These are phyloP conservation scores for Rhinatrema bivittatum DNA, from an alignment of 2,797 vertebrate species.

Conservation along the genomic window DNA sequence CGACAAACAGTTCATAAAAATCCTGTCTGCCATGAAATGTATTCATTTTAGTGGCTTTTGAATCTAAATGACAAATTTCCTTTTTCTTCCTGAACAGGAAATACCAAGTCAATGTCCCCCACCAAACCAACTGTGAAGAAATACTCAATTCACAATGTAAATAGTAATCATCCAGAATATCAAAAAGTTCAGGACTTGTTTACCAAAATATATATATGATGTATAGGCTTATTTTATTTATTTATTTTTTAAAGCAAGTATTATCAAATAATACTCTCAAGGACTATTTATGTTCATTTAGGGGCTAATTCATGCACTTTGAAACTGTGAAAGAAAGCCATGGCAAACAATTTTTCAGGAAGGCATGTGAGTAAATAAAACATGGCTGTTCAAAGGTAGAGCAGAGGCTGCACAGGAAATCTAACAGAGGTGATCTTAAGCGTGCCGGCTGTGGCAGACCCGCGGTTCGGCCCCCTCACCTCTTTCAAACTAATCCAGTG, in stretches of 20 bases:
- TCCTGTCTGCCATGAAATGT: slow-evolving; percentile 61
- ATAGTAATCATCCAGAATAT: slow-evolving; percentile 7
- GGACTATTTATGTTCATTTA: slow-evolving; percentile 7
- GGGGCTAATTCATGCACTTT: too few relatives aligned
- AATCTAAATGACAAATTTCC: slow-evolving; percentile 55
- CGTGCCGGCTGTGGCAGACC: too few relatives aligned
- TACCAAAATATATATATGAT: slow-evolving; percentile 3
- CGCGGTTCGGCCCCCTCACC: too few relatives aligned
- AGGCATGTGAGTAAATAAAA: too few relatives aligned
- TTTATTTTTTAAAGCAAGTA: background rate
- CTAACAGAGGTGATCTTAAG: too few relatives aligned
- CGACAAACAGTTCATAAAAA: slow-evolving; percentile 69
- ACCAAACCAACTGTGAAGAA: slow-evolving; percentile 36
- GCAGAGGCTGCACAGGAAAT: too few relatives aligned
- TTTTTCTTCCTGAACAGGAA: slow-evolving; percentile 37
- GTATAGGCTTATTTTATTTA: background rate
- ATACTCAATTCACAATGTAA: slow-evolving; percentile 19
- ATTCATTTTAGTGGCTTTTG: slow-evolving; percentile 47
- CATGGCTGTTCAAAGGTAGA: too few relatives aligned
- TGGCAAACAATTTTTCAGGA: too few relatives aligned
- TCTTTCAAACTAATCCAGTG: too few relatives aligned
- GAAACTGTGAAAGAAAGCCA: too few relatives aligned
- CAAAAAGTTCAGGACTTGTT: slow-evolving; percentile 4
- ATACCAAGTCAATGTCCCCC: slow-evolving; percentile 26
- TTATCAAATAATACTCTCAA: background rate